Evolutionary conservation across 1,140 invertebrate species (phyloP), one percentile per base, ranked within the genome.

Genomic region (Papilio dardanus): DNA sequence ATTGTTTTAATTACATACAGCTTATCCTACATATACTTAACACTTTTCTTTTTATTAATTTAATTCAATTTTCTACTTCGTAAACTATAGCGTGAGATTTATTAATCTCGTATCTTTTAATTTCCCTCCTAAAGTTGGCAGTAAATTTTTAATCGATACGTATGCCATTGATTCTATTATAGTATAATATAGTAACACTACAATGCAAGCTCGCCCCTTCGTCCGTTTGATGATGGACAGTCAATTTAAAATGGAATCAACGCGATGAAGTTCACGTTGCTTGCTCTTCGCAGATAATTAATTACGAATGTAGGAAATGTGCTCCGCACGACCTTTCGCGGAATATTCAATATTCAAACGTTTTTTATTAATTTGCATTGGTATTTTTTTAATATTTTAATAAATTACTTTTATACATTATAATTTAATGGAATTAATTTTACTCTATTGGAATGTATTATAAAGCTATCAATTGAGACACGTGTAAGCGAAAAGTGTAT

Each of bases 301-400:
- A 42, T 42, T 69, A 42, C 67, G 35, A 40, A 69, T 62, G 10
- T 28, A 62, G 24, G 54, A 62, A 62, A 16, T 62, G 10, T 14
- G 54, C 54, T 28, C 10, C 12, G 14, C 54, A 14, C 24, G 24
- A 62, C 24, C 12, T 62, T 62, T 62, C 24, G 30, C 24, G 50
- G 50, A 54, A 54, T 54, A 54, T 54, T 54, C 50, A 24, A 54
- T 62, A 62, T 62, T 21, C 54, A 62, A 62, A 62, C 24, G 21
- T 24, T 58, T 12, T 58, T 58, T 12, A 19, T 50, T 19, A n/a
- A 62, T 62, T 62, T 62, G 24, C 24, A 62, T 62, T 62, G 24
- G 14, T 62, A 46, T 19, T 46, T 46, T 19, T n/a, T 46, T 5
- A 46, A n/a, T 58, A 58, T 58, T 28, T 12, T 28, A 28, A 28